Evolutionary conservation across 2,113 vertebrate genomes (phyloP).

Genomic region (Peromyscus californicus): DNA sequence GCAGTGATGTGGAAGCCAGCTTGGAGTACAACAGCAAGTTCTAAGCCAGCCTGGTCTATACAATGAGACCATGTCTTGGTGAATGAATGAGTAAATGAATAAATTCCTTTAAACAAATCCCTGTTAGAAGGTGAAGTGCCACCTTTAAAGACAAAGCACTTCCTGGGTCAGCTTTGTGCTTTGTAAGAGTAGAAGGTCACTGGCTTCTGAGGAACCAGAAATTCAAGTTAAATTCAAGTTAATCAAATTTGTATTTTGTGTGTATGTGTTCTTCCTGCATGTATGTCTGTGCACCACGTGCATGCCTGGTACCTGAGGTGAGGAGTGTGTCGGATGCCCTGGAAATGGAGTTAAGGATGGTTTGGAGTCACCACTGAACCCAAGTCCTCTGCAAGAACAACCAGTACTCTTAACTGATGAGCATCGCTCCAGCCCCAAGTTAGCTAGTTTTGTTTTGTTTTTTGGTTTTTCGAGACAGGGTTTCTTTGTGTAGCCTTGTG

Average conservation of each 20-base stretch:
- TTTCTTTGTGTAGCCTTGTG: too few relatives aligned
- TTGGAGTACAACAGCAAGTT: not conserved
- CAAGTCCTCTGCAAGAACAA: not conserved
- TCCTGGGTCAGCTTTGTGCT: not conserved
- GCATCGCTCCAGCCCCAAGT: not conserved
- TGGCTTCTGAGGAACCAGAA: constrained; percentile 40
- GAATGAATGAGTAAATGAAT: not conserved
- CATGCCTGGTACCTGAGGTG: not conserved
- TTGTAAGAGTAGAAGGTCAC: not conserved
- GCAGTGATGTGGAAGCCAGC: not conserved
- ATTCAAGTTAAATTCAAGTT: constrained; percentile 54
- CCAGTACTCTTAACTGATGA: not conserved
- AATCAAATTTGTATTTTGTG: not conserved
- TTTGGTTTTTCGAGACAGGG: too few relatives aligned
- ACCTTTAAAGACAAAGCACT: not conserved
- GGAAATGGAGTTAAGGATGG: not conserved
- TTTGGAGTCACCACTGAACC: not conserved
- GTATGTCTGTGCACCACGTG: not conserved
- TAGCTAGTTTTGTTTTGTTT: not conserved
- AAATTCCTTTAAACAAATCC: not conserved
- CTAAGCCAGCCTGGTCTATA: not conserved
- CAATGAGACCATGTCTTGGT: not conserved
- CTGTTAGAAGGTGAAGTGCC: too few relatives aligned
- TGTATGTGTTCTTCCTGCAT: not conserved
- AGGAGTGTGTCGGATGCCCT: not conserved